Base-by-base conservation (phyloP, 1,140 invertebrate species). In the Rhagoletis zephyria region DNA sequence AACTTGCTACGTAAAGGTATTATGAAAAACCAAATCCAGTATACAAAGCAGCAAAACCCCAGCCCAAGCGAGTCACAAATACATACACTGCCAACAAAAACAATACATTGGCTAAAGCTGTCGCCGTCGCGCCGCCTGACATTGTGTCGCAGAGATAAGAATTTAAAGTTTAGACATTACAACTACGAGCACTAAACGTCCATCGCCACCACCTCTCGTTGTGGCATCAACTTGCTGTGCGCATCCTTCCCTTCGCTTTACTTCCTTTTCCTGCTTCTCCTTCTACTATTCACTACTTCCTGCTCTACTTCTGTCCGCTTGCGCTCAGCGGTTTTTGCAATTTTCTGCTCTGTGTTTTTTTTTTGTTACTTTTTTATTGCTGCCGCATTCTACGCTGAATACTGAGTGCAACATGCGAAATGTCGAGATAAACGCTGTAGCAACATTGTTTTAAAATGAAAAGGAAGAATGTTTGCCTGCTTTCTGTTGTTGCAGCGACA, bases 131-230 rank as follows among this genome's bases (percentile, higher is more conserved):
- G 30, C 48, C 48, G 74, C 48, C 74, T 81, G 74, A 81, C 48
- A 81, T 30, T 81, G 48, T 81, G 74, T 81, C 48, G 51, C 74
- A 59, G 30, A 81, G 74, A 81, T 81, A 81, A 81, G 74, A 81
- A 81, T 81, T 81, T 56, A 81, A 10, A 81, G 74, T 59, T 77
- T 16, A n/a, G 48, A 51, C 10, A 45, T 16, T 48, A 45, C 70
- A 16, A 7, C 45, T 42, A 16, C 9, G 51, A 70, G 67, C 67
- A 9, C 45, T 30, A 30, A 30, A 30, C 74, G 64, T 30, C 48
- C 74, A 30, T 51, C 19, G 74, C 6, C 14, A 19, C 1, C 7
- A 19, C 1, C 7, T 7, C 9, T 4, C 5, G 1, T 4, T 81
- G 3, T 9, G 48, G 1, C 74, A 81, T 14, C 74, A 81, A 81